A percentile compares a stretch with the other conserved stretches of the same genome.
phyloP scores from a whole-genome alignment of 2,113 vertebrate genomes.

The Phaethornis superciliosus region DNA sequence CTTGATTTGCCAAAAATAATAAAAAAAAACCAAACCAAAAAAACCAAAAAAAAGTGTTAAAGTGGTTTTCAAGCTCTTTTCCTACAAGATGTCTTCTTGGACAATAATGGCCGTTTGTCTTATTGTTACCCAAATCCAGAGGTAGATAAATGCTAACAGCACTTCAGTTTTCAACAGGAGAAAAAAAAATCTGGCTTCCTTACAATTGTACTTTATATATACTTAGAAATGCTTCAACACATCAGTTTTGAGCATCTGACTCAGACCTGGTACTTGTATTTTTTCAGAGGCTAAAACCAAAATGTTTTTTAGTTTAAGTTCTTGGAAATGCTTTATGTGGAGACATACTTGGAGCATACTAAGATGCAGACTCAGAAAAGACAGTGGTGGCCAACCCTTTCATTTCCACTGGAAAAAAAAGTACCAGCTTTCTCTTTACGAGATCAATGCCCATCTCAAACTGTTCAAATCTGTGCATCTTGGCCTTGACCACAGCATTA shows the following conservation, averaged over 20 bases:
- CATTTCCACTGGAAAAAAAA: not conserved
- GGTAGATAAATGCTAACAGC: not conserved
- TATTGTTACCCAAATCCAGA: not conserved
- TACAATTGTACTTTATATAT: not conserved
- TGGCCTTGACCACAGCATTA: accelerated
- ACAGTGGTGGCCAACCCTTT: not conserved
- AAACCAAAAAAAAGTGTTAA: not conserved
- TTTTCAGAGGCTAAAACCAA: not conserved
- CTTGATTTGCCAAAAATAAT: not conserved
- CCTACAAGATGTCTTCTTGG: not conserved
- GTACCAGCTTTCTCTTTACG: not conserved
- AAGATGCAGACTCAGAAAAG: not conserved
- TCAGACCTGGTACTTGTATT: not conserved
- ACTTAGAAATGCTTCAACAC: not conserved
- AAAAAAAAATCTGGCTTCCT: not conserved
- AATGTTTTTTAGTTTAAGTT: not conserved
- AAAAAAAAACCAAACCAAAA: too few species aligned
- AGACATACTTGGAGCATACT: not conserved
- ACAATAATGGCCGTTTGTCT: not conserved
- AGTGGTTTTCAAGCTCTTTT: not conserved
- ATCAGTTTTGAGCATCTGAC: not conserved
- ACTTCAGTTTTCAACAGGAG: not conserved
- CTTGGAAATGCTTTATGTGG: not conserved
- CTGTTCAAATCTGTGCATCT: not conserved
- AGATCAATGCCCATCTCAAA: not conserved